A percentile compares a stretch with the other conserved stretches of the same genome.
phyloP scores from a whole-genome alignment of 2,888 invertebrate genomes.

The Erebia aethiops region DNA sequence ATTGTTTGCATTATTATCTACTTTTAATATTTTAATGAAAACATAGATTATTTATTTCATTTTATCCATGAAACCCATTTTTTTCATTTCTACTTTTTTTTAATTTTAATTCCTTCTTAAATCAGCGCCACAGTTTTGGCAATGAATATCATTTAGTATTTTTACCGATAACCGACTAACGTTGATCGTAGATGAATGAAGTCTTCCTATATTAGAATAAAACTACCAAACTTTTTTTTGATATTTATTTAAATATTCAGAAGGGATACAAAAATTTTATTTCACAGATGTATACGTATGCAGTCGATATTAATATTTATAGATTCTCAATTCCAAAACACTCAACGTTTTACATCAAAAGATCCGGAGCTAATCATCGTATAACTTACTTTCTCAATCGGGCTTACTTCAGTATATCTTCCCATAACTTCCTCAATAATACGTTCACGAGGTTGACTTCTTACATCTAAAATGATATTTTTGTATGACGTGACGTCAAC shows the following conservation, averaged over 20 bases:
- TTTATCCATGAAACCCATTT: not conserved
- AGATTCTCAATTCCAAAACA: not conserved
- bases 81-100: not conserved
- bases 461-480: slow-evolving; percentile 60
- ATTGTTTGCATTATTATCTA: too few species aligned
- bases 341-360: slow-evolving; percentile 26
- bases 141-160: not conserved
- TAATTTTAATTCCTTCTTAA: not conserved
- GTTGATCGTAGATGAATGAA: too few species aligned
- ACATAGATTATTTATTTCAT: too few species aligned
- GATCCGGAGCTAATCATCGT: slow-evolving; percentile 50
- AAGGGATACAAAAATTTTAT: not conserved
- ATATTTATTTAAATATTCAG: slow-evolving; percentile 22
- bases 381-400: slow-evolving; percentile 65
- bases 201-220: slow-evolving; percentile 46
- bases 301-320: not conserved
- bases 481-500: slow-evolving; percentile 9
- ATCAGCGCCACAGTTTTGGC: not conserved
- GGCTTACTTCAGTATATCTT: slow-evolving; percentile 54
- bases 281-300: not conserved
- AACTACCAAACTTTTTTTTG: slow-evolving; percentile 52
- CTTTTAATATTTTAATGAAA: too few species aligned
- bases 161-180: too few species aligned
- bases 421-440: slow-evolving; percentile 69
- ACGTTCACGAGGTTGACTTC: slow-evolving; percentile 54